These are phyloP conservation scores for Tachystola acroxantha DNA, from an alignment of 2,888 invertebrate genomes.

Conservation along the genomic window DNA sequence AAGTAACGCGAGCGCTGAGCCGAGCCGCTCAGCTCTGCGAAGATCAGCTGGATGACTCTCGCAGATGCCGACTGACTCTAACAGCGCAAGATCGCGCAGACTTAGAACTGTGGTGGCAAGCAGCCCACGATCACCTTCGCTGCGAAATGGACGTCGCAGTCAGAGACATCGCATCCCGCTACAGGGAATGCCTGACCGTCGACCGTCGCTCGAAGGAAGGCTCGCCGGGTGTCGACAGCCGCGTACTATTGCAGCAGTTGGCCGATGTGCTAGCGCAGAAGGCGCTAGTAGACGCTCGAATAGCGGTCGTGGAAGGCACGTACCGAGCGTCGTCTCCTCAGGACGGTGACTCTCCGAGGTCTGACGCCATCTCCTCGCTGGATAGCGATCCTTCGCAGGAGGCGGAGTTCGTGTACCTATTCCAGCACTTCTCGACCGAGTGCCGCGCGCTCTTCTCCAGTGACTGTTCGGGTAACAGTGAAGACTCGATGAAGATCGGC, in stretches of 20 bases:
- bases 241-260: conserved; percentile 75
- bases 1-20: conserved; percentile 85
- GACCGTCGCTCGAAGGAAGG: conserved; percentile 30
- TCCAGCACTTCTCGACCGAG: conserved; percentile 80
- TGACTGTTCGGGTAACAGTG: conserved; percentile 77
- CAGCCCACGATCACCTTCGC: conserved; percentile 83
- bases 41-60: conserved; percentile 73
- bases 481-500: conserved; percentile 76
- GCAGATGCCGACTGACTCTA: conserved; percentile 78
- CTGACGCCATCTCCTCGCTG: conserved; percentile 63
- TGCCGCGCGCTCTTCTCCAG: conserved; percentile 79
- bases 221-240: conserved; percentile 51
- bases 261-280: conserved; percentile 86
- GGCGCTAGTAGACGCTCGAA: conserved; percentile 86
- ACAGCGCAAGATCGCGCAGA: conserved; percentile 83
- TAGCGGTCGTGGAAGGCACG: conserved; percentile 82
- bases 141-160: conserved; percentile 85
- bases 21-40: conserved; percentile 85
- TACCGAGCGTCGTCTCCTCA: conserved; percentile 50
- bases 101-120: conserved; percentile 86
- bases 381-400: conserved; percentile 79
- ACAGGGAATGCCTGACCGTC: conserved; percentile 80
- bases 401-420: conserved; percentile 83
- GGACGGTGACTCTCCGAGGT: conserved; percentile 30
- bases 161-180: conserved; percentile 81